phyloP scores from a whole-genome alignment of 2,797 vertebrate species.

The Eremophila alpestris region DNA sequence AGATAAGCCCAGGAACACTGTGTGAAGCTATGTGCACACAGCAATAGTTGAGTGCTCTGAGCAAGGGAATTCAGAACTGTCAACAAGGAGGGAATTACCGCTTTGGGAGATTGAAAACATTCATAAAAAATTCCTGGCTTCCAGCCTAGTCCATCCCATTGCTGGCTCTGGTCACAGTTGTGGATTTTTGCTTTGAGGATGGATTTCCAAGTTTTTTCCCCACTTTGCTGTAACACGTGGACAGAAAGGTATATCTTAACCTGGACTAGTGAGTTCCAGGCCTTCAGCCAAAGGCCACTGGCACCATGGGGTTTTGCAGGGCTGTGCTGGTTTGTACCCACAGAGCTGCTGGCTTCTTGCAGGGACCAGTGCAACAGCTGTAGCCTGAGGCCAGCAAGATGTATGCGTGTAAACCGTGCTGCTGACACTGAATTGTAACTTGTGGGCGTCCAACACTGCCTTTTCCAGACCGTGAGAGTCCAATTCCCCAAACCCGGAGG shows the following conservation, averaged over 20 bases:
- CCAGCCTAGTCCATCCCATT: neutral
- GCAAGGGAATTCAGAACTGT: constrained; percentile 34
- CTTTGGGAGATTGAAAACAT: constrained; percentile 33
- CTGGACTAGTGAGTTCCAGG: neutral
- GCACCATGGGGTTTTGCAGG: neutral
- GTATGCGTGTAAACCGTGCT: neutral
- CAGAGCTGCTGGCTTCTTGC: neutral
- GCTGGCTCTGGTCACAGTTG: neutral
- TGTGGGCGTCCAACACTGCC: neutral
- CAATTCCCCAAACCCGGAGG: neutral
- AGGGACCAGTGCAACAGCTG: neutral
- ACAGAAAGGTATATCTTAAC: neutral
- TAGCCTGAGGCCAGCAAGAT: neutral
- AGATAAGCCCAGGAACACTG: constrained; percentile 40
- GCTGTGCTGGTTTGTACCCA: neutral
- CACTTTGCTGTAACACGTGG: neutral
- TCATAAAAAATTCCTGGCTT: constrained; percentile 38
- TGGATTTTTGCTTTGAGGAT: neutral
- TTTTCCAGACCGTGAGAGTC: constrained; percentile 21
- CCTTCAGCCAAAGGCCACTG: neutral
- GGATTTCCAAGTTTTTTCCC: neutral
- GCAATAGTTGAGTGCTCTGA: neutral
- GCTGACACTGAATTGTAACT: neutral
- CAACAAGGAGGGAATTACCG: constrained; percentile 28
- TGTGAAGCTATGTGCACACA: constrained; percentile 2